Conservation (phyloP, 2,113 vertebrate species). For the Polypterus senegalus region DNA sequence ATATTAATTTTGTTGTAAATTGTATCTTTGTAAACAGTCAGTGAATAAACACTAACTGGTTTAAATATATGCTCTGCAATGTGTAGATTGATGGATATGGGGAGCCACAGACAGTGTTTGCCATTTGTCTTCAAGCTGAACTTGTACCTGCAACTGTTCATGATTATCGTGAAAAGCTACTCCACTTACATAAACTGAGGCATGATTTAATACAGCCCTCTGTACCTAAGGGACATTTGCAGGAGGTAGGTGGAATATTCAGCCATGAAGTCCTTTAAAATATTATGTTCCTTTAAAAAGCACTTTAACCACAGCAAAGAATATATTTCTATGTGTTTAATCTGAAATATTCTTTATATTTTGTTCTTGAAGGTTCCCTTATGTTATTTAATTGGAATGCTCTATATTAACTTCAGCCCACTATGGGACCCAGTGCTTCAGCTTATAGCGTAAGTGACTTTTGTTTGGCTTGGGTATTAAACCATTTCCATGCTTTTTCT, state of each 20-base stretch:
- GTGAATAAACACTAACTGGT: not conserved
- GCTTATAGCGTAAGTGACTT: conserved; percentile 69
- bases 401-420: conserved; percentile 85
- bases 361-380: conserved; percentile 68
- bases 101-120: conserved; percentile 60
- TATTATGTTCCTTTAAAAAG: too few relatives aligned
- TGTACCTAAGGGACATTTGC: conserved; percentile 55
- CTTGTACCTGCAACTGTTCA: conserved; percentile 79
- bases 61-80: too few relatives aligned
- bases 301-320: too few relatives aligned
- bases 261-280: too few relatives aligned
- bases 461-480: too few relatives aligned
- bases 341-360: not conserved
- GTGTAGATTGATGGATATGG: conserved; percentile 28
- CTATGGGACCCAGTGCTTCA: conserved; percentile 89
- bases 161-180: conserved; percentile 88
- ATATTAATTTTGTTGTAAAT: conserved; percentile 14
- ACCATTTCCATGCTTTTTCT: too few relatives aligned
- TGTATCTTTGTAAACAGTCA: not conserved
- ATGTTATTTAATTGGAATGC: conserved; percentile 82
- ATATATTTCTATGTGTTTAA: not conserved
- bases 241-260: conserved; percentile 51
- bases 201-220: conserved; percentile 63
- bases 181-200: conserved; percentile 79
- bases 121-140: conserved; percentile 72